Evolutionary conservation across 2,888 invertebrate genomes (phyloP).

Genomic region (Nemoura dubitans): DNA sequence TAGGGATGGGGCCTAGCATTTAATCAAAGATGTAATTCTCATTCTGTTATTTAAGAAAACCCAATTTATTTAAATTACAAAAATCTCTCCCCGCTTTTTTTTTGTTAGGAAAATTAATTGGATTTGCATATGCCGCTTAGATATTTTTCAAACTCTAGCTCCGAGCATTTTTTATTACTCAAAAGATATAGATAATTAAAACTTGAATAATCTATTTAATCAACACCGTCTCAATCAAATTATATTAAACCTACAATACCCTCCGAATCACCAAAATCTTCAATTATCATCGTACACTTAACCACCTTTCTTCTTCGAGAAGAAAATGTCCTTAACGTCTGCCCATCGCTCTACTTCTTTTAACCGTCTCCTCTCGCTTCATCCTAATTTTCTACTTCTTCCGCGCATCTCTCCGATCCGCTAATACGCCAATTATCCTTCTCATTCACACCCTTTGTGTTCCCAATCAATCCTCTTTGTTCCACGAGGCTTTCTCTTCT

Average conservation of each 20-base stretch:
- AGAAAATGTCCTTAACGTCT: background rate
- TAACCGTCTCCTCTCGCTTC: background rate
- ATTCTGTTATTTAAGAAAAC: constrained; percentile 40
- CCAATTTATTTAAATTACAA: constrained; percentile 38
- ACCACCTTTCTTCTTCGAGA: background rate
- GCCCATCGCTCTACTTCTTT: background rate
- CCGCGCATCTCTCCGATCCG: background rate
- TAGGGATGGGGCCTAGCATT: constrained; percentile 3
- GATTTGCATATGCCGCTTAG: background rate
- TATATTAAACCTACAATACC: background rate
- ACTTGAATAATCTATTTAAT: background rate
- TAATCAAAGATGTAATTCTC: constrained; percentile 39
- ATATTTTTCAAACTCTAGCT: background rate
- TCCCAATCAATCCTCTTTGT: constrained; percentile 33
- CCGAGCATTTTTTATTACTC: background rate
- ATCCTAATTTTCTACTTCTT: background rate
- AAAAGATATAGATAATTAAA: background rate
- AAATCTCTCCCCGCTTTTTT: constrained; percentile 26
- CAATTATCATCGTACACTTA: background rate
- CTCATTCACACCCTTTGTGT: constrained; percentile 40
- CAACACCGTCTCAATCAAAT: background rate
- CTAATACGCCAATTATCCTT: constrained; percentile 13
- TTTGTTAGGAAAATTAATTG: constrained; percentile 32
- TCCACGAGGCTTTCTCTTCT: background rate
- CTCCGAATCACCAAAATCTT: background rate